phyloP scores from a whole-genome alignment of 1,140 invertebrate genomes.

The Drosophila kurseongensis region DNA sequence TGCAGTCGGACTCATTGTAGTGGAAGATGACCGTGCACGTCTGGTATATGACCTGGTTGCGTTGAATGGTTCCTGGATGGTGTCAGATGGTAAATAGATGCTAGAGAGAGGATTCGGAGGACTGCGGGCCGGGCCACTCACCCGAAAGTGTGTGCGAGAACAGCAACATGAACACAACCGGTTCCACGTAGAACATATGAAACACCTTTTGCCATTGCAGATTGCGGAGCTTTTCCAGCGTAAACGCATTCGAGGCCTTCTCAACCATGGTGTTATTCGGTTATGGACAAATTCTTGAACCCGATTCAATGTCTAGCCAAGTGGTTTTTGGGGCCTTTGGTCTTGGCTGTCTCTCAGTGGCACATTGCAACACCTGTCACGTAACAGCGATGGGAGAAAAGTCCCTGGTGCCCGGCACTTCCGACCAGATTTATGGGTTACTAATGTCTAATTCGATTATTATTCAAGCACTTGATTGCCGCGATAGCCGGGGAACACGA shows the following conservation, averaged over 20 bases:
- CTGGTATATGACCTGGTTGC: conserved; percentile 86
- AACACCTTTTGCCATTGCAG: conserved; percentile 74
- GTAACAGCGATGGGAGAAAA: conserved; percentile 24
- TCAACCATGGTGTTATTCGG: conserved; percentile 61
- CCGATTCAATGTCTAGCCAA: conserved; percentile 9
- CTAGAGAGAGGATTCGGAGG: neutral
- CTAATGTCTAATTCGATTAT: conserved; percentile 28
- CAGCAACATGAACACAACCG: conserved; percentile 76
- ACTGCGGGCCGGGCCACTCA: conserved; percentile 42
- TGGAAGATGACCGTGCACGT: conserved; percentile 85
- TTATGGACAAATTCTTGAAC: conserved; percentile 24
- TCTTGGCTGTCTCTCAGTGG: neutral
- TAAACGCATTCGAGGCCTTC: conserved; percentile 49
- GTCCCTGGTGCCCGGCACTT: conserved; percentile 8
- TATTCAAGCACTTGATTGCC: conserved; percentile 38
- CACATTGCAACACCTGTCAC: conserved; percentile 42
- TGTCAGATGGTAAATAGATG: conserved; percentile 13
- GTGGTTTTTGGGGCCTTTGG: neutral
- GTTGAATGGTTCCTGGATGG: conserved; percentile 85
- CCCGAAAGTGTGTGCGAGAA: conserved; percentile 78
- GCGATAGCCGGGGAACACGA: conserved; percentile 28
- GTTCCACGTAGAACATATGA: conserved; percentile 81
- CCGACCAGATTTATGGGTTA: conserved; percentile 24
- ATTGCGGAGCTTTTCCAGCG: conserved; percentile 51
- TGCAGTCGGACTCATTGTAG: conserved; percentile 85